Base-by-base conservation (phyloP, 2,797 vertebrate genomes). In the Myoxocephalus aenaeus region DNA sequence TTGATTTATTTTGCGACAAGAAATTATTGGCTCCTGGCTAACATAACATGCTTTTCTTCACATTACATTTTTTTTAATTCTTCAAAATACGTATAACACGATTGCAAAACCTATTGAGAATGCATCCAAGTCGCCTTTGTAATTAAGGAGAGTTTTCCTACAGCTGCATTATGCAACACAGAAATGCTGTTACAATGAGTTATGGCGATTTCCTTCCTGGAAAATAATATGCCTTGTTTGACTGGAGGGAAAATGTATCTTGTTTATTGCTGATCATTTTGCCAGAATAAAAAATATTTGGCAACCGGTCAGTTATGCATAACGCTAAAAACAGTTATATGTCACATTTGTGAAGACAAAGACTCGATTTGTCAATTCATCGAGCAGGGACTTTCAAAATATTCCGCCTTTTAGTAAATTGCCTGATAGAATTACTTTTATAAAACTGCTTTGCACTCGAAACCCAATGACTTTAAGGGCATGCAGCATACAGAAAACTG, bases 1-100 rank as follows among this genome's bases (percentile, higher is more conserved):
- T 42, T 48, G 25, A 36, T 79, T 50, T 83, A 42, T 54, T 75
- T 81, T 75, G 54, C 75, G 80, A 84, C 50, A 58, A 51, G 54
- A 75, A 83, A 75, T 78, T 80, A 83, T 86, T 92, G 83, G 84
- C 86, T 84, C 87, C 84, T 88, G 89, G 85, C 87, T 81, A 79
- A 83, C 84, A 88, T 87, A 79, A 84, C 75, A 70, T 72, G 72
- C 79, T 83, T 86, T 66, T 84, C 64, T 78, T 80, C 63, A 63
- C 70, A 66, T 80, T 75, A 48, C 68, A 18, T 65, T 27, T 32
- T 13, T 83, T 58, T 62, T 53, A 67, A 67, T 85, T 86, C 68
- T 61, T 59, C 34, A 79, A 80, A 81, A 85, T 82, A 70, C 54
- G 44, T 75, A 67, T 76, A 71, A 77, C 74, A 83, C 71, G 83